These are phyloP conservation scores for Pachypanchax playfairii DNA, from an alignment of 2,113 vertebrate genomes.

Conservation along the genomic window DNA sequence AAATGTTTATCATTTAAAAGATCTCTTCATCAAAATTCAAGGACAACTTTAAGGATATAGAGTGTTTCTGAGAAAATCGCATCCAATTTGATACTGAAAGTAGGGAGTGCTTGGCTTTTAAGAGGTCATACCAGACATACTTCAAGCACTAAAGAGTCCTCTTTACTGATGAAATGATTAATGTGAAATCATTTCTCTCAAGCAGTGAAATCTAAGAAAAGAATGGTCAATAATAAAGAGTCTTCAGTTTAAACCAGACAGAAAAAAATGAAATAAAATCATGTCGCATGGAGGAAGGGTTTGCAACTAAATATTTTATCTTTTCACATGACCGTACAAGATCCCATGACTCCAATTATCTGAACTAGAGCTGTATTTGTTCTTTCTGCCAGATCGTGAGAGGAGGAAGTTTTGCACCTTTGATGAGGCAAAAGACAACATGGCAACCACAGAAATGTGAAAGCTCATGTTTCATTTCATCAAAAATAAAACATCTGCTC, in stretches of 20 bases:
- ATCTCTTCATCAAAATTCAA: slow-evolving; percentile 4
- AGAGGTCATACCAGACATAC: slow-evolving; percentile 8
- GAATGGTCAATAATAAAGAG: neutral
- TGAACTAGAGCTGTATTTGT: slow-evolving; percentile 18
- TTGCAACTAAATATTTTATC: slow-evolving; percentile 18
- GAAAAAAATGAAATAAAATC: slow-evolving; percentile 1
- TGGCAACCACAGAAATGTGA: neutral
- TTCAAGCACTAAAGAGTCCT: slow-evolving; percentile 1
- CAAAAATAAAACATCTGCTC: neutral
- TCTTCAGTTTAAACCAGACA: slow-evolving; percentile 7
- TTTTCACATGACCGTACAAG: slow-evolving; percentile 22
- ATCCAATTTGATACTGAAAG: neutral
- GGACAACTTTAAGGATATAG: slow-evolving; percentile 7
- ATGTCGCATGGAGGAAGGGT: slow-evolving; percentile 20
- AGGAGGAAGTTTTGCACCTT: slow-evolving; percentile 44
- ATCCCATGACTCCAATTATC: slow-evolving; percentile 57
- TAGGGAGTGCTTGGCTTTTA: neutral
- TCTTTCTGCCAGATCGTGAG: slow-evolving; percentile 7
- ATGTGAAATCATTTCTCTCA: too few species aligned
- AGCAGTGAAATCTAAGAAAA: neutral
- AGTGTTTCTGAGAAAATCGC: neutral
- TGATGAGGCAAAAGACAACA: slow-evolving; percentile 47
- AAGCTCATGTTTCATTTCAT: too few species aligned
- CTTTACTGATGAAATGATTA: too few species aligned
- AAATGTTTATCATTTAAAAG: slow-evolving; percentile 12